Conservation (phyloP, 2,797 vertebrate genomes). For the Malurus splendens region DNA sequence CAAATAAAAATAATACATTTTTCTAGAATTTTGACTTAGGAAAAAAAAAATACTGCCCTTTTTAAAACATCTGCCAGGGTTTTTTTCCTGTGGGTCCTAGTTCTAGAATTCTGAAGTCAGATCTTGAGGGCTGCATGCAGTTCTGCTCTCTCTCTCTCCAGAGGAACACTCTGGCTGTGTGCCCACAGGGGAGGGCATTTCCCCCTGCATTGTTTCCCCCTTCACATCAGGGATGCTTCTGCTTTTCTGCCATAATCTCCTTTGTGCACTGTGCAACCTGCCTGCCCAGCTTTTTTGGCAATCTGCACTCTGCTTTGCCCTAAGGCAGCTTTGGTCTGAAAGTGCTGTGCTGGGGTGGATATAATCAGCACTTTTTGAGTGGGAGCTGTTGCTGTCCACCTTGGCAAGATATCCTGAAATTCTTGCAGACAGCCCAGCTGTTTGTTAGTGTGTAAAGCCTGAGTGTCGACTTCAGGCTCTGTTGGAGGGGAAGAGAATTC, state of each 20-base stretch:
- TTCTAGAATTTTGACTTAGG: background rate
- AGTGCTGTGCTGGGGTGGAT: background rate
- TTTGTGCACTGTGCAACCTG: background rate
- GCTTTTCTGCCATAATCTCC: background rate
- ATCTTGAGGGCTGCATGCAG: background rate
- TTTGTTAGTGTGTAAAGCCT: background rate
- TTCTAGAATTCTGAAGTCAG: background rate
- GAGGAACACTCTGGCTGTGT: background rate
- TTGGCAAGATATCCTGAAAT: background rate
- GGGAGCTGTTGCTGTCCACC: background rate
- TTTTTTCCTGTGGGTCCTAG: background rate
- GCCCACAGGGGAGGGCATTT: background rate
- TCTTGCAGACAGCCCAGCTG: background rate
- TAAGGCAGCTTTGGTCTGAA: background rate
- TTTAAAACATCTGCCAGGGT: rapidly evolving
- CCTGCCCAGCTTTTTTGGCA: background rate
- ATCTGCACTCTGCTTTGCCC: background rate
- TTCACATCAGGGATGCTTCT: background rate
- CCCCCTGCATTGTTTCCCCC: background rate
- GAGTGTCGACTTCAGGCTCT: background rate
- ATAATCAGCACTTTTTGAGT: background rate
- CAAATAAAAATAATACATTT: background rate
- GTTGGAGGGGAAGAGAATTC: background rate
- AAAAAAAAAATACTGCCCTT: background rate
- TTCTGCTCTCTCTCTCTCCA: background rate